Base-by-base conservation (phyloP, 23 tunicate species). In the Botrylloides violaceus region DNA sequence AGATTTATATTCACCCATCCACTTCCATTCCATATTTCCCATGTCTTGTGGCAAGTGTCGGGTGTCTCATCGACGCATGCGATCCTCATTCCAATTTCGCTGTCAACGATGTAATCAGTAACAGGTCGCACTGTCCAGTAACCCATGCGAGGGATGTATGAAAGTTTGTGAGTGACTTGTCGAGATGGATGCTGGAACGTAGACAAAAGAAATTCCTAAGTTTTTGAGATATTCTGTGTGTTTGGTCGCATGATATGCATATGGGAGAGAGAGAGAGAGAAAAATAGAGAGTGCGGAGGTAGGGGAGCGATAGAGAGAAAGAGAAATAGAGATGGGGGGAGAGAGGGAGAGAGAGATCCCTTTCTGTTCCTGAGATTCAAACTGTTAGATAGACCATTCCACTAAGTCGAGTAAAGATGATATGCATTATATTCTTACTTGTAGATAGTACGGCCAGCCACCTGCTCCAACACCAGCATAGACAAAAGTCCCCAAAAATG, bases 21-120 rank as follows among this genome's bases (percentile, higher is more conserved):
- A 0, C 31, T 68, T 22, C 74, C 74, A 37, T 38, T 68, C 74
- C 74, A 68, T 31, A 68, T 35, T 43, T 68, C 27, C 74, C 74
- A 68, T 20, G 49, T 37, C 7, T 35, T 37, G 24, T n/a, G 22
- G 47, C 74, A 68, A 19, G 20, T 55, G 29, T 68, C 74, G 7
- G 74, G 74, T 5, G 58, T 43, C 4, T 39, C 29, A 6, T 36
- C 26, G 1, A 68, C 74, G 37, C 74, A 68, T 18, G 74, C 57
- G 4, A 30, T 68, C 28, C 47, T 68, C 61, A 68, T 18, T 43
- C 74, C 74, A 43, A 43, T 23, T 4, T 68, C 37, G 24, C 26
- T 32, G 37, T 43, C 57, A 4, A 28, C 21, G 12, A 63, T 31
- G 35, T 27, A 4, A 12, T 31, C 23, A 3, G 35, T 27, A 4